These are phyloP conservation scores for Echiichthys vipera DNA, from an alignment of 2,797 vertebrate genomes.

Conservation along the genomic window DNA sequence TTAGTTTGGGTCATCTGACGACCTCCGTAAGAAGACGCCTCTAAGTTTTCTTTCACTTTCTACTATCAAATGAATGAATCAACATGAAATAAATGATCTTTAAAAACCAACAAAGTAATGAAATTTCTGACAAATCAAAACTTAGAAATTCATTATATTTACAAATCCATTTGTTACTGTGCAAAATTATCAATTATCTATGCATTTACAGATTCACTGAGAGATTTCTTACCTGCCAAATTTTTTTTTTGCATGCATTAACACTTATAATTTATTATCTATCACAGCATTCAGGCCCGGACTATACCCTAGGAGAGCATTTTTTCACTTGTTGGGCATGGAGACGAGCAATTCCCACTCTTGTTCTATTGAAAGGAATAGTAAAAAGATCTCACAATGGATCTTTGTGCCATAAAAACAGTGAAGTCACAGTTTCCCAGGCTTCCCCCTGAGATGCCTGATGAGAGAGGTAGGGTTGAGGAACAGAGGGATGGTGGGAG, in stretches of 20 bases:
- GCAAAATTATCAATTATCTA: neutral
- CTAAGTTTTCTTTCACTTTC: neutral
- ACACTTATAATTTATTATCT: neutral
- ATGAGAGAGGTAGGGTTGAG: conserved; percentile 35
- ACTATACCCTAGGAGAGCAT: conserved; percentile 74
- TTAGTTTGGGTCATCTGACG: neutral
- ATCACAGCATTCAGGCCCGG: conserved; percentile 64
- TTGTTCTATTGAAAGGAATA: conserved; percentile 80
- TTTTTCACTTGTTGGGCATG: conserved; percentile 60
- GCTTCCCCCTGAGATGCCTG: conserved; percentile 79
- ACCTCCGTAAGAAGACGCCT: neutral
- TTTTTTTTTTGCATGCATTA: neutral
- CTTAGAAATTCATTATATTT: neutral
- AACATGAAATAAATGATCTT: neutral
- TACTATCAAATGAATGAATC: neutral
- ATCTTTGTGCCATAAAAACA: conserved; percentile 76
- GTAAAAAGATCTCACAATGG: conserved; percentile 74
- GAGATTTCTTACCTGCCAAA: neutral
- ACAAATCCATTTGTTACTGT: neutral
- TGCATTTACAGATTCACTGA: neutral
- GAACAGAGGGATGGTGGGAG: conserved; percentile 41
- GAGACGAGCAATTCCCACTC: conserved; percentile 46
- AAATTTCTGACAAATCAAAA: neutral
- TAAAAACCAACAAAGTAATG: neutral
- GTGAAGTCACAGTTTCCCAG: conserved; percentile 83